phyloP scores from a whole-genome alignment of 2,888 invertebrate genomes.

The Melipona bicolor region DNA sequence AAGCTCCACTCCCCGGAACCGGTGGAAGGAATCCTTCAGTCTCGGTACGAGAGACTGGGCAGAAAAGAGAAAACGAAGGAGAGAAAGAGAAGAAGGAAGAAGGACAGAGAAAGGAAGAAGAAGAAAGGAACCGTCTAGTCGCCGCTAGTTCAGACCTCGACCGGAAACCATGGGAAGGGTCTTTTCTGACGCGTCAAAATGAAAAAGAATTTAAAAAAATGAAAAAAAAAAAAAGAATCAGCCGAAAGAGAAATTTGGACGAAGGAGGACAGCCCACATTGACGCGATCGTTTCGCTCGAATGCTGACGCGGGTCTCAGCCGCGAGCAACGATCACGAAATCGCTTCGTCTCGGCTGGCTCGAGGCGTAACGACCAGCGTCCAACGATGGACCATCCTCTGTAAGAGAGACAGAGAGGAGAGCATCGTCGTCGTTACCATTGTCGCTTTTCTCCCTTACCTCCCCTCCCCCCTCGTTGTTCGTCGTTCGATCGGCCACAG shows the following conservation, averaged over 20 bases:
- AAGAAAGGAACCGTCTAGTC: conserved; percentile 33
- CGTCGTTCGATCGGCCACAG: conserved; percentile 49
- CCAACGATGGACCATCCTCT: conserved; percentile 18
- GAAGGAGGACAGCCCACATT: conserved; percentile 23
- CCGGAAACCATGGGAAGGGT: not conserved
- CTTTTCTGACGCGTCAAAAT: conserved; percentile 8
- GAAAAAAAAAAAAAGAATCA: not conserved
- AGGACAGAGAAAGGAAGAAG: not conserved
- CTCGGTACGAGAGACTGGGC: not conserved
- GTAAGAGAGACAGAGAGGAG: conserved; percentile 9
- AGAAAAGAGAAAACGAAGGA: not conserved
- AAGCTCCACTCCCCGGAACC: conserved; percentile 49
- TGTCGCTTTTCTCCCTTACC: conserved; percentile 35
- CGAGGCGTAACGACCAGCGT: conserved; percentile 53
- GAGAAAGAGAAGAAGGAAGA: not conserved
- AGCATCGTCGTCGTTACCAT: conserved; percentile 56
- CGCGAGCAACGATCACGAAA: conserved; percentile 27
- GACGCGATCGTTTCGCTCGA: conserved; percentile 26
- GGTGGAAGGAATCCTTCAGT: conserved; percentile 34
- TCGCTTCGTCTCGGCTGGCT: conserved; percentile 64
- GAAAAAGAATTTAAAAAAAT: too few relatives aligned
- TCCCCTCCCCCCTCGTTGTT: not conserved
- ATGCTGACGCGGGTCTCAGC: conserved; percentile 57
- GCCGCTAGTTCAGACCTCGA: conserved; percentile 29
- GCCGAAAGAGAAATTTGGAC: not conserved